Evolutionary conservation across 2,888 invertebrate species (phyloP).

Genomic region (Drepana falcataria): DNA sequence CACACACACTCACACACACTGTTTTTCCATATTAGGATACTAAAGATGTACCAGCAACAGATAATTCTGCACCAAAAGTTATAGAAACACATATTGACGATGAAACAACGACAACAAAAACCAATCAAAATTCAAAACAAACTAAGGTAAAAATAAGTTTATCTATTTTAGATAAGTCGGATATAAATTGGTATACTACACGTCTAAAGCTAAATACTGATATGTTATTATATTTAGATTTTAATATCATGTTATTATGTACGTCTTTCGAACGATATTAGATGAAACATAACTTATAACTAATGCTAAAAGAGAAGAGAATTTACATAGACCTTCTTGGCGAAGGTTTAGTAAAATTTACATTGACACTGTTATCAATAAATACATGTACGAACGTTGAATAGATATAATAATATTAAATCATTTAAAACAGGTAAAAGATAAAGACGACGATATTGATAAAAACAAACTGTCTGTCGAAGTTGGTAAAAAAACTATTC

Average conservation of each 20-base stretch:
- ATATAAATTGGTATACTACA: no score
- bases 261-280: no score
- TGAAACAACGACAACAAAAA: neutral
- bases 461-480: neutral
- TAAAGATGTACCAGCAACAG: neutral
- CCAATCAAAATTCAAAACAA: neutral
- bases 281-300: no score
- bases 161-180: no score
- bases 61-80: neutral
- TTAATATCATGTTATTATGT: no score
- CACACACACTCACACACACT: neutral
- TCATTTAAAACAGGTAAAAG: neutral
- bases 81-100: neutral
- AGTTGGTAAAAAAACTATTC: neutral
- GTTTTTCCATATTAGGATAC: neutral
- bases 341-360: neutral
- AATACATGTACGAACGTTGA: neutral
- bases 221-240: no score
- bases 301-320: no score
- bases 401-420: neutral
- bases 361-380: neutral
- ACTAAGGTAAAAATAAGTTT: neutral
- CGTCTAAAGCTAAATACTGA: no score
- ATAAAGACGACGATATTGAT: neutral
- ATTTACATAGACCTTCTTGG: neutral